These are phyloP conservation scores for Zapus hudsonius DNA, from an alignment of 2,113 vertebrate genomes.

Conservation along the genomic window DNA sequence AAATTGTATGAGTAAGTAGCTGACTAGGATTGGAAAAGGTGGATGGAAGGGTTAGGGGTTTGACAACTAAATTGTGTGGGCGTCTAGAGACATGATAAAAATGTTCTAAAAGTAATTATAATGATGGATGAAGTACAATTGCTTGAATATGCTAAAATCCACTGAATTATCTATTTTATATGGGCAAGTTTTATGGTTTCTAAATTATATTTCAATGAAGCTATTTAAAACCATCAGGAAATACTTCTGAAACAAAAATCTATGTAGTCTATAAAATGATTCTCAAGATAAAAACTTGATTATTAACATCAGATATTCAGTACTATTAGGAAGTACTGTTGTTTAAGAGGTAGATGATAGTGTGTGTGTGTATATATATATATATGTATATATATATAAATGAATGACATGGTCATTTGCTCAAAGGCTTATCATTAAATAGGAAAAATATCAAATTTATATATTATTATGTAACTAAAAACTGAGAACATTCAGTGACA, in stretches of 20 bases:
- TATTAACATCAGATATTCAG: slow-evolving; percentile 46
- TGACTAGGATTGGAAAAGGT: not conserved
- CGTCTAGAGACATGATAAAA: not conserved
- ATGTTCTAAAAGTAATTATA: slow-evolving; percentile 34
- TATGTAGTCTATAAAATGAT: slow-evolving; percentile 27
- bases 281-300: slow-evolving; percentile 49
- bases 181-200: not conserved
- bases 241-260: slow-evolving; percentile 55
- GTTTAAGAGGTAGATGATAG: not conserved
- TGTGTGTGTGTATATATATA: no score
- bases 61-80: not conserved
- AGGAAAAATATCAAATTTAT: slow-evolving; percentile 28
- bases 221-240: slow-evolving; percentile 43
- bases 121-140: not conserved
- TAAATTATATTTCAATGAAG: slow-evolving; percentile 47
- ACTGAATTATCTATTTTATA: not conserved
- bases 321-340: not conserved
- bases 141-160: slow-evolving; percentile 14
- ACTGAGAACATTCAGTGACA: slow-evolving; percentile 29
- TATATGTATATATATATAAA: slow-evolving; percentile 60
- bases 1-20: not conserved
- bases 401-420: not conserved
- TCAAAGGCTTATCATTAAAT: slow-evolving; percentile 43
- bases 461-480: slow-evolving; percentile 23
- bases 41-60: not conserved